These are phyloP conservation scores for Kryphioiulus occultus DNA, from an alignment of 2,888 invertebrate genomes.

Conservation along the genomic window DNA sequence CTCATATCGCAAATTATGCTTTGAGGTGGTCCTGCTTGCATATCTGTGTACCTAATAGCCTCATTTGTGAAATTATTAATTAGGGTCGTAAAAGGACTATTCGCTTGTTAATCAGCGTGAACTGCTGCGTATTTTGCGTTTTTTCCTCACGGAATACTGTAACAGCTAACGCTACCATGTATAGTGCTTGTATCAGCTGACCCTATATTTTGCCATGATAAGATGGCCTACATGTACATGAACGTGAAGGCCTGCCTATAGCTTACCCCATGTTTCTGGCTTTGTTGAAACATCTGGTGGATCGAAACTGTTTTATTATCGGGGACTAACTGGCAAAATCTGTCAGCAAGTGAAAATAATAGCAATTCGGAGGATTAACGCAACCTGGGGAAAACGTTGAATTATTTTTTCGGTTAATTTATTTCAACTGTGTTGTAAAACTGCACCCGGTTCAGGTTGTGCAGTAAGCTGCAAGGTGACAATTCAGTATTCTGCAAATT, in stretches of 20 bases:
- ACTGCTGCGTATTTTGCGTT: not conserved
- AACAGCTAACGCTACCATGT: not conserved
- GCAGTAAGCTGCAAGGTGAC: not conserved
- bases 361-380: no score
- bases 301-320: not conserved
- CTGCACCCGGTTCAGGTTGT: not conserved
- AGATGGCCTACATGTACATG: constrained; percentile 28
- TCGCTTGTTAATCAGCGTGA: not conserved
- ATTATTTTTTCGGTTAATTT: no score
- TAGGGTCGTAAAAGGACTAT: not conserved
- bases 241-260: not conserved
- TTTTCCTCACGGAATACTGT: not conserved
- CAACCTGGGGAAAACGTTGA: no score
- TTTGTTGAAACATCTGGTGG: not conserved
- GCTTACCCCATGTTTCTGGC: not conserved
- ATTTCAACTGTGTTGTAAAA: not conserved
- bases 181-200: constrained; percentile 3
- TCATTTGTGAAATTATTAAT: constrained; percentile 31
- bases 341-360: not conserved
- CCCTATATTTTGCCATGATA: not conserved
- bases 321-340: not conserved
- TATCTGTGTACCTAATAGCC: constrained; percentile 17
- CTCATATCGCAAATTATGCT: not conserved
- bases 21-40: not conserved
- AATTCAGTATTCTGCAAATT: not conserved